Evolutionary conservation across 2,888 invertebrate species (phyloP).

Genomic region (Papilio elwesi): DNA sequence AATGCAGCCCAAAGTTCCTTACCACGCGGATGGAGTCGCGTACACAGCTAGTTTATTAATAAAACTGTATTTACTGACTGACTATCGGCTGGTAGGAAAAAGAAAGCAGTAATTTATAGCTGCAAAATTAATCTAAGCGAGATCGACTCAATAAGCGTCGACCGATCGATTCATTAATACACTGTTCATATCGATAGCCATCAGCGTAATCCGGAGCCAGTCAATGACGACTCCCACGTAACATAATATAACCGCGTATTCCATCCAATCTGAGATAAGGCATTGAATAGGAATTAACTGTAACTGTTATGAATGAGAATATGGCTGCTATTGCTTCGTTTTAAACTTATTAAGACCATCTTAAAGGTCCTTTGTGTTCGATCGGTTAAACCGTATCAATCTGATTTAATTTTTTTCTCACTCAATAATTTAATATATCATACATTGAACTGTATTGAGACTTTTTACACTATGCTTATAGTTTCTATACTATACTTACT

Average conservation of each 20-base stretch:
- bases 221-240: conserved; percentile 77
- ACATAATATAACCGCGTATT: conserved; percentile 57
- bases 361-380: conserved; percentile 24
- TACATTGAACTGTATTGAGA: conserved; percentile 1
- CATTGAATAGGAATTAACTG: conserved; percentile 77
- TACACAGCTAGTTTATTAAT: too few species aligned
- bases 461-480: too few species aligned
- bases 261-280: conserved; percentile 73
- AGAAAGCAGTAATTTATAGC: background rate
- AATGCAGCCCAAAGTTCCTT: too few species aligned
- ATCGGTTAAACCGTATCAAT: conserved; percentile 19
- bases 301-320: conserved; percentile 60
- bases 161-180: conserved; percentile 76
- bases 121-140: conserved; percentile 32
- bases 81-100: too few species aligned
- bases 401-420: conserved; percentile 22
- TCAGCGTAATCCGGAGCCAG: conserved; percentile 74
- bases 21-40: too few species aligned
- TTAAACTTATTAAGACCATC: conserved; percentile 39
- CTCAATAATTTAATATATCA: conserved; percentile 9
- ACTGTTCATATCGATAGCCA: conserved; percentile 72
- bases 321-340: conserved; percentile 38
- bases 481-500: too few species aligned
- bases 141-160: conserved; percentile 65
- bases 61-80: too few species aligned